Evolutionary conservation across 2,888 invertebrate species (phyloP).

Genomic region (Lypha dubia): DNA sequence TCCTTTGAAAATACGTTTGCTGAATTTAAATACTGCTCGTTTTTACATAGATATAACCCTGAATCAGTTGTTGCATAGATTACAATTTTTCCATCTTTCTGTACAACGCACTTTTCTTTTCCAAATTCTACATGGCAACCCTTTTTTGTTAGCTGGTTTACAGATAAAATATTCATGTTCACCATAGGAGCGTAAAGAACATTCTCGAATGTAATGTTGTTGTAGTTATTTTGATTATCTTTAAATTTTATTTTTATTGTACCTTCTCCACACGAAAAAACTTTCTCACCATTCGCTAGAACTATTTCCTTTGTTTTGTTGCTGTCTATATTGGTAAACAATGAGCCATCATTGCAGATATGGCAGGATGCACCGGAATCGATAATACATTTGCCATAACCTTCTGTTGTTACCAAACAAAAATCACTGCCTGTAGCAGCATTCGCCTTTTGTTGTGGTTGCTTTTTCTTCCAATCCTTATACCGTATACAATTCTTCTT

Average conservation of each 20-base stretch:
- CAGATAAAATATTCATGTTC: slow-evolving; percentile 2
- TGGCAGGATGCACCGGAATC: slow-evolving; percentile 15
- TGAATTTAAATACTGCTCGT: background rate
- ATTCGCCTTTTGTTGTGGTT: slow-evolving; percentile 30
- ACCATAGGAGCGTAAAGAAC: background rate
- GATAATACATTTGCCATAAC: slow-evolving; percentile 16
- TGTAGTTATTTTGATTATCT: background rate
- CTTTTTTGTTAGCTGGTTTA: background rate
- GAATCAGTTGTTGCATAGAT: background rate
- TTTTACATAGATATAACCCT: background rate
- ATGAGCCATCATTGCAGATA: background rate
- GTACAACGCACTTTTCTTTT: background rate
- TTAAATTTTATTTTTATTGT: background rate
- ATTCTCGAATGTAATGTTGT: background rate
- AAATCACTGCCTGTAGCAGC: slow-evolving; percentile 7
- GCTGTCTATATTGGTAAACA: background rate
- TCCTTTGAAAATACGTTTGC: background rate
- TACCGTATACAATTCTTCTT: slow-evolving; percentile 24
- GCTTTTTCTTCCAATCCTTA: slow-evolving; percentile 37
- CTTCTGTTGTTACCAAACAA: slow-evolving; percentile 16
- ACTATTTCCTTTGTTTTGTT: background rate
- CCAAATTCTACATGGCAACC: background rate
- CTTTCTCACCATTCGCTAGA: background rate
- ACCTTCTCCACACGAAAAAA: background rate
- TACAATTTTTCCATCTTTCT: background rate